phyloP scores from a whole-genome alignment of 2,113 vertebrate species.

The Lipophrys pholis region DNA sequence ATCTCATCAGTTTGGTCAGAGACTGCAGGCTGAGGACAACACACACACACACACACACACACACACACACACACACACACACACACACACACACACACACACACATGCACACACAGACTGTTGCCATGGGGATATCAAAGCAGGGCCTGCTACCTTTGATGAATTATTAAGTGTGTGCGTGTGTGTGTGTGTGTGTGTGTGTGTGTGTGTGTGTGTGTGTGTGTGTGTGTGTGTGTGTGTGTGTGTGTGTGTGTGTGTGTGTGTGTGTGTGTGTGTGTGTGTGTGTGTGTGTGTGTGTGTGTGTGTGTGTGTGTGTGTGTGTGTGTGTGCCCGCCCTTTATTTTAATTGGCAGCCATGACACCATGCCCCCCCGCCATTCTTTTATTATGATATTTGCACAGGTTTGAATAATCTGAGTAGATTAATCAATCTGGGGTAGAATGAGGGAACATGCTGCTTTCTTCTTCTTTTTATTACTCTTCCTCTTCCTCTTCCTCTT shows the following conservation, averaged over 20 bases:
- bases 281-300: constrained; percentile 44
- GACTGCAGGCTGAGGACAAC: constrained; percentile 6
- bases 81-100: constrained; percentile 46
- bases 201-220: constrained; percentile 29
- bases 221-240: constrained; percentile 47
- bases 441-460: background rate
- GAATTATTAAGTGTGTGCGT: constrained; percentile 83
- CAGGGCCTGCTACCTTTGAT: constrained; percentile 84
- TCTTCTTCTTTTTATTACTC: background rate
- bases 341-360: no score
- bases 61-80: no score
- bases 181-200: no score
- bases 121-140: constrained; percentile 83
- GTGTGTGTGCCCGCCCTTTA: no score
- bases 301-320: constrained; percentile 14
- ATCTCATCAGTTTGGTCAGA: no score
- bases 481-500: no score
- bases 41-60: constrained; percentile 8
- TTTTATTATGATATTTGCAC: no score
- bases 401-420: no score
- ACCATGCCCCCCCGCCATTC: no score
- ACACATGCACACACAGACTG: constrained; percentile 42
- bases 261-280: background rate
- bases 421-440: no score
- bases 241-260: no score